Evolutionary conservation across 2,888 invertebrate species (phyloP), one percentile per base, ranked within the genome.

Genomic region (Cheilosia vernalis): DNA sequence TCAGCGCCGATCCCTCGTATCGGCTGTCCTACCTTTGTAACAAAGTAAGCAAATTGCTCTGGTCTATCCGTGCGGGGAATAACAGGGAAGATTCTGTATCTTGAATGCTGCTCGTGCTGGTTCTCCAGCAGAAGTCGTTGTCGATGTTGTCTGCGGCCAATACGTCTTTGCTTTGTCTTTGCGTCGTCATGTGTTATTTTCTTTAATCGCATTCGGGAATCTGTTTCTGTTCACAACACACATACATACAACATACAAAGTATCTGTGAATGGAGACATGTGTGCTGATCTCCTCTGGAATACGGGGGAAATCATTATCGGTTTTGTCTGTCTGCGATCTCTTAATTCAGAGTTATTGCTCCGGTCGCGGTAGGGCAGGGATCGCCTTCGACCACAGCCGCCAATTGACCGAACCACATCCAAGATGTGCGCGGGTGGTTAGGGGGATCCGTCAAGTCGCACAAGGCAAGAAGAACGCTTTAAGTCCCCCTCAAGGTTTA

Each of bases 281-380:
- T 47, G 17, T 24, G n/a, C n/a, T 15, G 21, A 13, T 13, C 51
- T 13, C 13, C 15, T 10, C 51, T 6, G 10, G 19, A 67, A 55
- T 69, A 47, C 69, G 73, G 56, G 58, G 74, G 63, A 30, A 84
- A 74, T 74, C 74, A 80, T 84, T 84, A 84, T 84, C 84, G 74
- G 74, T 79, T 84, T 61, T 64, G 84, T 74, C 79, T 80, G 84
- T 84, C 84, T 84, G 84, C 84, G 64, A 84, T 84, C 84, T 79
- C 74, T 80, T 74, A 74, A 84, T 74, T 84, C 84, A 70, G 44
- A 84, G 49, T 69, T 79, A 84, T 80, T 84, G 74, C 84, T 64
- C 13, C 58, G 53, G 79, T 79, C 69, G 79, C 69, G 60, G 70
- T 44, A 74, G 33, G 60, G 58, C 53, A 64, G 74, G 60, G 51